Conservation (phyloP, 1,140 invertebrate species). For the Aphelinus atriplicis region DNA sequence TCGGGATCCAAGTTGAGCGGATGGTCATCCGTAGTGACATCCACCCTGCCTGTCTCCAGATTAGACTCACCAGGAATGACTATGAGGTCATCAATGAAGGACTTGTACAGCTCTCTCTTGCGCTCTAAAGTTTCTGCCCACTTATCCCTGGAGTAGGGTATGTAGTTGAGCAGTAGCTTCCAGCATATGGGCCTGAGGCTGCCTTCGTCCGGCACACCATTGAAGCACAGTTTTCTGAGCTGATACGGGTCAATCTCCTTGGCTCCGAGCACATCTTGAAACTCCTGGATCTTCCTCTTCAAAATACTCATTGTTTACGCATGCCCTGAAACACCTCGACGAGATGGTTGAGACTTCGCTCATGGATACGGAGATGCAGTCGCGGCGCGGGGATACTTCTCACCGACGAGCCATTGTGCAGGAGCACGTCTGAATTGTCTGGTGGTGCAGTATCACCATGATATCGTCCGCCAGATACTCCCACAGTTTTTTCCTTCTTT, state of each 20-base stretch:
- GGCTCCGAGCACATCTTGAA: constrained; percentile 73
- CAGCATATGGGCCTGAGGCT: constrained; percentile 81
- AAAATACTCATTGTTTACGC: constrained; percentile 42
- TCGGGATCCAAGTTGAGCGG: constrained; percentile 93
- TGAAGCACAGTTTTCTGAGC: constrained; percentile 77
- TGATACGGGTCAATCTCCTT: constrained; percentile 75
- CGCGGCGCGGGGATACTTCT: too few relatives aligned
- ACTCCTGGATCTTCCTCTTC: constrained; percentile 72
- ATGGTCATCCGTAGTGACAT: constrained; percentile 78
- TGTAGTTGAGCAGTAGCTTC: constrained; percentile 85
- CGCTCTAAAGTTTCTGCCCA: constrained; percentile 75
- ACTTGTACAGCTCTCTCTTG: constrained; percentile 81
- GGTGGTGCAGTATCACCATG: not conserved
- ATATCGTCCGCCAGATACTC: constrained; percentile 10
- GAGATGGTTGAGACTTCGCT: too few relatives aligned
- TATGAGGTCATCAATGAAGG: constrained; percentile 88
- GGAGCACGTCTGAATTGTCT: not conserved
- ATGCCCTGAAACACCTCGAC: not conserved
- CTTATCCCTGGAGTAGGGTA: constrained; percentile 73
- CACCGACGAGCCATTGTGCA: not conserved
- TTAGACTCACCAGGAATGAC: constrained; percentile 76
- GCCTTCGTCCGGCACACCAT: constrained; percentile 87
- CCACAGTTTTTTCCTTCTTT: not conserved
- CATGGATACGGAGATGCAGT: too few relatives aligned
- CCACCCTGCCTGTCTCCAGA: constrained; percentile 65